Conservation (phyloP, 1,140 invertebrate genomes). For the Harlomillsia oculata region DNA sequence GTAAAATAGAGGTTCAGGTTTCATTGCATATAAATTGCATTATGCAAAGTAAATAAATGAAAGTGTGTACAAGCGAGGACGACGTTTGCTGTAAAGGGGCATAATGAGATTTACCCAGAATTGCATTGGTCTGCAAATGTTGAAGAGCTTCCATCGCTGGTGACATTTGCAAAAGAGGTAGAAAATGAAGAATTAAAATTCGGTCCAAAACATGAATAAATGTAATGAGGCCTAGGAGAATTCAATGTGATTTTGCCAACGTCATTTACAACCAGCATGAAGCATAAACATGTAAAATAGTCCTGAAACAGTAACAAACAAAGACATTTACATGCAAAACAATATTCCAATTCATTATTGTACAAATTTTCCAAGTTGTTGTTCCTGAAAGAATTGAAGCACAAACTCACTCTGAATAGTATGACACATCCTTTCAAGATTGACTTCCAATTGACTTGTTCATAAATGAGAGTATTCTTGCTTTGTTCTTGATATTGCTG, state of each 20-base stretch:
- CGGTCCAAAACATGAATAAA: conserved; percentile 21
- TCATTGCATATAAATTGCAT: neutral
- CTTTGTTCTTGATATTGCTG: no score
- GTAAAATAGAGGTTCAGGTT: neutral
- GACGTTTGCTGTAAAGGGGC: no score
- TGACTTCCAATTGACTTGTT: no score
- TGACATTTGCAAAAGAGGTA: neutral
- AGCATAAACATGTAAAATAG: conserved; percentile 24
- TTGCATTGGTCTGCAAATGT: neutral
- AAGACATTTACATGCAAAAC: neutral
- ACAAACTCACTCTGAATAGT: no score
- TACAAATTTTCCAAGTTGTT: no score
- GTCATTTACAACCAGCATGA: conserved; percentile 22
- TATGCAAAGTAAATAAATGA: neutral
- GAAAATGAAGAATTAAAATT: conserved; percentile 9
- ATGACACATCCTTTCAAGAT: no score
- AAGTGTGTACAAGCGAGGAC: no score
- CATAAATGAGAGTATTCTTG: no score
- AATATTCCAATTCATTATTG: no score
- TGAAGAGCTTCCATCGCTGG: no score
- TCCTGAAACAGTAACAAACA: conserved; percentile 18
- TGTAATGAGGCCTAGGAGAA: conserved; percentile 26
- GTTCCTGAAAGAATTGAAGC: no score
- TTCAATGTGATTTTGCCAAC: conserved; percentile 22
- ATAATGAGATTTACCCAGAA: neutral